Base-by-base conservation (phyloP, 1,140 invertebrate species). In the Drosophila lini region DNA sequence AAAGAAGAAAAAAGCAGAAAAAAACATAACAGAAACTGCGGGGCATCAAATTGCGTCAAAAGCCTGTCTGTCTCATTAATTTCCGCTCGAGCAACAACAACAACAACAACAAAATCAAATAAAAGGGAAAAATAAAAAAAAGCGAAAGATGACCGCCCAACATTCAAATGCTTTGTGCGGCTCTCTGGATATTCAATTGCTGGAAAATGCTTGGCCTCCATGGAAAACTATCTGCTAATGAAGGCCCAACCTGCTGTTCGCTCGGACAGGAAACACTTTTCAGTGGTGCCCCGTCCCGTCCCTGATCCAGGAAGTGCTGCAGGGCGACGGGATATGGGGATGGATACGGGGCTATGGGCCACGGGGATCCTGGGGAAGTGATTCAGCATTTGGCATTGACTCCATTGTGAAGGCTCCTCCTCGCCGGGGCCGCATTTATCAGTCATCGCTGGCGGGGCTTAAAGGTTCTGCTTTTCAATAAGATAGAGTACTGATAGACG, bases 1-100 rank as follows among this genome's bases (percentile, higher is more conserved):
- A 45, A 9, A 31, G 31, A 71, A 56, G 19, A 32, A 53, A 16
- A 11, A 11, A 34, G 8, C 50, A 50, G 25, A 28, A 36, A 47
- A 22, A 32, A 32, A 69, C 57, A 63, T 53, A 47, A 16, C 59
- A 84, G 16, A 82, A 83, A 80, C 73, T 80, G 78, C 77, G 81
- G 81, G 76, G 80, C 67, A 80, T 84, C 67, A 80, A 81, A 85
- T 81, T 85, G 81, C 81, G 81, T 84, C 81, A 84, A 84, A 78
- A 78, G 81, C 74, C 81, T 85, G 81, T 70, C 81, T 74, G 81
- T 74, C 81, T 84, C 81, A 84, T 84, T 84, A 85, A 84, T 84
- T 84, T 84, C 25, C 65, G 75, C 80, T 64, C 58, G 28, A 63
- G 19, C 31, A 60, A 68, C 40, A 58, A 58, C 58, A 48, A 38